A percentile compares a stretch with the other conserved stretches of the same genome.
These are phyloP conservation scores for Omphaloscelis lunosa DNA, from an alignment of 2,888 invertebrate species.

Conservation along the genomic window DNA sequence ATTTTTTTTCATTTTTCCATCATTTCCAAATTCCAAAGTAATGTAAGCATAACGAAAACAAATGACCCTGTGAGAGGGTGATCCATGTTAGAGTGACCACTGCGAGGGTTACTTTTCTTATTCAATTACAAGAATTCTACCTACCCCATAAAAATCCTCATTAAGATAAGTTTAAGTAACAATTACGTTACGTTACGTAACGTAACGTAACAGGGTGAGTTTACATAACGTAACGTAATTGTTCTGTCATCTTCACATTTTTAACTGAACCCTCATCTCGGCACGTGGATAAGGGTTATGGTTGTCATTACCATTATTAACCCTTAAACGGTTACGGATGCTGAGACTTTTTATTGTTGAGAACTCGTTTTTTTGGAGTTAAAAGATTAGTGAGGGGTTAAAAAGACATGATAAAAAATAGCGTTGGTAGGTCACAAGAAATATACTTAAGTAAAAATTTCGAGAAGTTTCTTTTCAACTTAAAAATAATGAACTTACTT, in stretches of 20 bases:
- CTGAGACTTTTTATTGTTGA: conserved; percentile 74
- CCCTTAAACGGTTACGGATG: conserved; percentile 83
- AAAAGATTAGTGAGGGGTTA: conserved; percentile 55
- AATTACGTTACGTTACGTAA: no score
- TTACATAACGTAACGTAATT: no score
- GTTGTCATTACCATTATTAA: conserved; percentile 79
- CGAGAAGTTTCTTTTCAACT: not conserved
- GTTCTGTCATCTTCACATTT: conserved; percentile 63
- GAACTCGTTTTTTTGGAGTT: conserved; percentile 63
- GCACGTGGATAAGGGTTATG: conserved; percentile 85
- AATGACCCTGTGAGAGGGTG: no score
- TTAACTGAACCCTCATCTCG: conserved; percentile 81
- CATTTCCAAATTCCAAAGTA: no score
- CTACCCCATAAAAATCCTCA: conserved; percentile 18
- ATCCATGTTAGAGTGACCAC: no score
- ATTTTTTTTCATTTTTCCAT: not conserved
- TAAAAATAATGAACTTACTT: not conserved
- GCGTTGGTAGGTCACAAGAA: not conserved
- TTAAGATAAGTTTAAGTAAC: conserved; percentile 53
- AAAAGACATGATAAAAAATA: conserved; percentile 9
- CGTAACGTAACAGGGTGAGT: no score
- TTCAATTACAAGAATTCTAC: not conserved
- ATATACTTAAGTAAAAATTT: not conserved
- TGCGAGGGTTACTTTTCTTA: not conserved
- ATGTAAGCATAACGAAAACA: no score